phyloP scores from a whole-genome alignment of 35 echinoderm and acorn worm species.

The Nesometra sesokonis region DNA sequence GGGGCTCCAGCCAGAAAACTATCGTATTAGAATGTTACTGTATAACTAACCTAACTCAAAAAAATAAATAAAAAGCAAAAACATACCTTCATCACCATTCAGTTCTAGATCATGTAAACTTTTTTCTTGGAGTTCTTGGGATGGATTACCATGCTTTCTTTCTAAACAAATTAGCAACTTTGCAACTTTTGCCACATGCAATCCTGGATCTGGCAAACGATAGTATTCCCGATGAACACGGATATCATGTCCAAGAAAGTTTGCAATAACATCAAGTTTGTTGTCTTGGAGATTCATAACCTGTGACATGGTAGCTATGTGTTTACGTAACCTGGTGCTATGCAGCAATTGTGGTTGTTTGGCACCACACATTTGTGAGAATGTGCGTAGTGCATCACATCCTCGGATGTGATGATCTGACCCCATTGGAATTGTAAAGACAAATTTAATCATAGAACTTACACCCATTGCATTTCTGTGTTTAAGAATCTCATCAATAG shows the following conservation, averaged over 20 bases:
- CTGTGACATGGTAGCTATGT: conserved; percentile 27
- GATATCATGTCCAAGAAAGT: conserved; percentile 21
- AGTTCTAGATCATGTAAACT: conserved; percentile 8
- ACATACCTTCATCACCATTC: conserved; percentile 16
- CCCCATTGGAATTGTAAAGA: conserved; percentile 6
- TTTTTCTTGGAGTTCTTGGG: not conserved
- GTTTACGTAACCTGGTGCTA: conserved; percentile 6
- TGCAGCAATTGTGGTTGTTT: conserved; percentile 4
- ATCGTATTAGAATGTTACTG: no score
- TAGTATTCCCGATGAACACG: conserved; percentile 15
- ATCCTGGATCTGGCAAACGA: conserved; percentile 4
- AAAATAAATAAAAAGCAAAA: no score
- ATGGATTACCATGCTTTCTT: not conserved
- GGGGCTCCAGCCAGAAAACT: no score
- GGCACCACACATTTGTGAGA: conserved; percentile 2
- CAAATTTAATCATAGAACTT: not conserved
- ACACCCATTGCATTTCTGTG: not conserved
- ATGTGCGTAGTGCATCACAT: conserved; percentile 7
- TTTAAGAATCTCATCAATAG: not conserved
- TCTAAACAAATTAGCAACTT: conserved; percentile 11
- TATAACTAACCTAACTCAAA: no score
- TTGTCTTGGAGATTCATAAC: conserved; percentile 6
- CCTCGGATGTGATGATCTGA: conserved; percentile 23
- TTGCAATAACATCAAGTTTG: conserved; percentile 18
- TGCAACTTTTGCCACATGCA: conserved; percentile 10